Evolutionary conservation across 2,888 invertebrate genomes (phyloP).

Genomic region (Miltochrista miniata): DNA sequence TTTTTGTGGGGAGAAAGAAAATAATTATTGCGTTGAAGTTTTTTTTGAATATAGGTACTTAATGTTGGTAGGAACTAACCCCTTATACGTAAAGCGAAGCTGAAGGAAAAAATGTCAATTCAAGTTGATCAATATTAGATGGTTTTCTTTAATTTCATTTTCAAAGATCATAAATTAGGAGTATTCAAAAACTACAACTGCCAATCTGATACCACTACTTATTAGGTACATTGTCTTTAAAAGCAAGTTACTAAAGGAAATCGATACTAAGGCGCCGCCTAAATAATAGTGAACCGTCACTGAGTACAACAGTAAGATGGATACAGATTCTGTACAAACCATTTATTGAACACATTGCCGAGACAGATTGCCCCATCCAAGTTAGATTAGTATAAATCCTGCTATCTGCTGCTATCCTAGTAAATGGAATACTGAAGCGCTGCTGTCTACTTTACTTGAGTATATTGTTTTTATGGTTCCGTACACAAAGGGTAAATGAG

Average conservation of each 20-base stretch:
- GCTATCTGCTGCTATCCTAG: conserved; percentile 14
- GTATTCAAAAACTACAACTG: neutral
- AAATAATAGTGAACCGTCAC: no score
- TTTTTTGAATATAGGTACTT: no score
- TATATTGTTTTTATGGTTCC: neutral
- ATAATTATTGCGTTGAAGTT: no score
- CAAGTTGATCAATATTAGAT: no score
- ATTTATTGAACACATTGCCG: conserved; percentile 7
- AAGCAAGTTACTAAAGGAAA: neutral
- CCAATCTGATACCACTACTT: neutral
- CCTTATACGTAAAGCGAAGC: no score
- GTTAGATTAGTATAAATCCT: conserved; percentile 36
- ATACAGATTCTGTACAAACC: conserved; percentile 2
- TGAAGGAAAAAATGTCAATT: no score
- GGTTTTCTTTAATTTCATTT: no score
- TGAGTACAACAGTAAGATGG: neutral
- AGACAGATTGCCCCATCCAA: conserved; percentile 32
- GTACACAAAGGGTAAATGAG: no score
- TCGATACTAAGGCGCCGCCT: neutral
- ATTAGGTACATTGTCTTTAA: neutral
- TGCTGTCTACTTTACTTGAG: conserved; percentile 21
- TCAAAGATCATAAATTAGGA: no score
- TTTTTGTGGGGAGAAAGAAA: no score
- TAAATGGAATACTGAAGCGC: conserved; percentile 35
- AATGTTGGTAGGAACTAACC: no score